Evolutionary conservation across 2,113 vertebrate genomes (phyloP).

Genomic region (Australoheros scitulus): DNA sequence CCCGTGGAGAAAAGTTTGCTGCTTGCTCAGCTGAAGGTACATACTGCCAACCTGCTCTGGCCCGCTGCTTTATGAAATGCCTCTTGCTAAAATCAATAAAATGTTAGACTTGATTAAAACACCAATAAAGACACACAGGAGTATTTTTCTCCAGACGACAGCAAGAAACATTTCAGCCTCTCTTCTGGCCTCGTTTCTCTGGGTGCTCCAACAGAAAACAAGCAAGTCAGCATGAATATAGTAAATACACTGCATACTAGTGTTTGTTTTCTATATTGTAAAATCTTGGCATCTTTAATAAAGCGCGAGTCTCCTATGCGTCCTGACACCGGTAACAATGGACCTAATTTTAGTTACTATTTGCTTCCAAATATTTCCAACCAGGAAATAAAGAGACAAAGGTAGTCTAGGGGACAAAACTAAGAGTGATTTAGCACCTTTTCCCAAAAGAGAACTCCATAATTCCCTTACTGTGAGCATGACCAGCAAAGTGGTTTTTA

Average conservation of each 20-base stretch:
- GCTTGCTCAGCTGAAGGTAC: constrained; percentile 64
- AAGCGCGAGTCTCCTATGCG: neutral
- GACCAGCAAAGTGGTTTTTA: constrained; percentile 25
- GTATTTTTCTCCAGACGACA: constrained; percentile 49
- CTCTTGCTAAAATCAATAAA: constrained; percentile 73
- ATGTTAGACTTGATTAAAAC: constrained; percentile 77
- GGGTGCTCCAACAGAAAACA: constrained; percentile 8
- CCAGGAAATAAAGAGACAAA: neutral
- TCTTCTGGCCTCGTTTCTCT: constrained; percentile 21
- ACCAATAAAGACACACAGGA: constrained; percentile 68
- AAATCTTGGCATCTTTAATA: neutral
- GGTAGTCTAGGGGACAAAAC: neutral
- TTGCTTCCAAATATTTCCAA: neutral
- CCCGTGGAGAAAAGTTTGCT: constrained; percentile 49
- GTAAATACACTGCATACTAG: constrained; percentile 11
- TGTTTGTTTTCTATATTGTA: constrained; percentile 2
- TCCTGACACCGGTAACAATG: neutral
- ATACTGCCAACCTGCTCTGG: constrained; percentile 61
- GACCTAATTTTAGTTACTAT: neutral
- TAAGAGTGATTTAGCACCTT: constrained; percentile 27
- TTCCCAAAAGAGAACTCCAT: neutral
- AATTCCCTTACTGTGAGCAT: constrained; percentile 26
- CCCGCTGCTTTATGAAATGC: constrained; percentile 73
- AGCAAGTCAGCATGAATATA: constrained; percentile 6
- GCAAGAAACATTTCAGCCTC: constrained; percentile 35